phyloP scores from a whole-genome alignment of 92 coral and sea anemone species.

The Blastomussa wellsi region DNA sequence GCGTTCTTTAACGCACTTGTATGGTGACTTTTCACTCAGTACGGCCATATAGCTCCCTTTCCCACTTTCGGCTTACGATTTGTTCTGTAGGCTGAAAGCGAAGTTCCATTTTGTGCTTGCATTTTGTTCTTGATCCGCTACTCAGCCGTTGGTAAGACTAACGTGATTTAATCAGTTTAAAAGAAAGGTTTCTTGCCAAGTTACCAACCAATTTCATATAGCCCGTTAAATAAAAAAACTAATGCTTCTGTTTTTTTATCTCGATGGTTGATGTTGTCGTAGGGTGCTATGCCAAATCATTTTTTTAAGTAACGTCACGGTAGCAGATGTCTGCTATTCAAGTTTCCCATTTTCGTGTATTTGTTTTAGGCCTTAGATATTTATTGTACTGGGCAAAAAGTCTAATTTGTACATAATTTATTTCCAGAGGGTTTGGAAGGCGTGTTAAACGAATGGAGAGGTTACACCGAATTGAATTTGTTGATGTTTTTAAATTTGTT shows the following conservation, averaged over 20 bases:
- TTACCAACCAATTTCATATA: not conserved
- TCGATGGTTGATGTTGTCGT: not conserved
- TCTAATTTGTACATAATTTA: constrained; percentile 2
- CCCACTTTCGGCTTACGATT: not conserved
- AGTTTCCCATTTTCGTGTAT: not conserved
- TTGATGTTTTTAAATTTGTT: constrained; percentile 13
- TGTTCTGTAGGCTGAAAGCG: not conserved
- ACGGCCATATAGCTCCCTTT: not conserved
- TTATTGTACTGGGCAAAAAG: not conserved
- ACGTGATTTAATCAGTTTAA: not conserved
- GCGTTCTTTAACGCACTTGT: not conserved
- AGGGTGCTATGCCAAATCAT: not conserved
- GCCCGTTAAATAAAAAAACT: not conserved
- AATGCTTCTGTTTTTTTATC: not conserved
- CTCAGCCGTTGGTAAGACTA: not conserved
- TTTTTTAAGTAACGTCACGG: not conserved
- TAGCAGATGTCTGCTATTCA: not conserved
- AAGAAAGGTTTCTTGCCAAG: not conserved
- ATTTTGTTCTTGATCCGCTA: not conserved
- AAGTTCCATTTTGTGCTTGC: not conserved
- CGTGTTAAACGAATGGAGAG: not conserved
- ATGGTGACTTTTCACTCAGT: not conserved
- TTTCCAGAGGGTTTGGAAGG: not conserved
- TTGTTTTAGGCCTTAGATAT: constrained; percentile 4
- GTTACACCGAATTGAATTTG: not conserved